These are phyloP conservation scores for Perognathus longimembris DNA, from an alignment of 2,113 vertebrate species.

Conservation along the genomic window DNA sequence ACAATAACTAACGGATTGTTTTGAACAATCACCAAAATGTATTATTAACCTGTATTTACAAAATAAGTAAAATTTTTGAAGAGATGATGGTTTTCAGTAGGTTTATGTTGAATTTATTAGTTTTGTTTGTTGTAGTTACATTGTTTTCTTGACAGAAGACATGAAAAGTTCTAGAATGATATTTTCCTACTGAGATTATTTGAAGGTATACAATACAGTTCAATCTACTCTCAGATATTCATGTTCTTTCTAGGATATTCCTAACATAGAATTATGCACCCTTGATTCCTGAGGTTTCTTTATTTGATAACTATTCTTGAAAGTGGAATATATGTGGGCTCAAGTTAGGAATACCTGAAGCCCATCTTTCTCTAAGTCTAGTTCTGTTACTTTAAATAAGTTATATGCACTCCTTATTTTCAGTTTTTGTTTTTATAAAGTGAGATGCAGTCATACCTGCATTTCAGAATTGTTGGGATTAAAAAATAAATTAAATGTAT, in stretches of 20 bases:
- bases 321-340: neutral
- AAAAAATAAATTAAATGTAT: neutral
- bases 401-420: neutral
- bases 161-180: neutral
- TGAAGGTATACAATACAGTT: neutral
- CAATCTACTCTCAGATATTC: neutral
- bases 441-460: neutral
- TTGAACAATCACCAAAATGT: neutral
- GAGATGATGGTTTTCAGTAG: neutral
- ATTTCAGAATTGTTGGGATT: conserved; percentile 18
- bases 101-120: conserved; percentile 25
- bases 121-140: conserved; percentile 30
- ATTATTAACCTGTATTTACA: conserved; percentile 24
- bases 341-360: conserved; percentile 11
- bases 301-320: neutral
- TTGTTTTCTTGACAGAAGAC: neutral
- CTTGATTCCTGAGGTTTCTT: neutral
- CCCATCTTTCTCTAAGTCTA: neutral
- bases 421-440: conserved; percentile 7
- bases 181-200: neutral
- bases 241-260: neutral
- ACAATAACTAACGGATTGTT: conserved; percentile 39
- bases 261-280: neutral
- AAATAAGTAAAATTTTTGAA: conserved; percentile 36
- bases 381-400: neutral